Percentiles rank a stretch among this genome's conserved stretches.
Conservation (phyloP, 2,888 invertebrate genomes). For the Venusia cambrica region DNA sequence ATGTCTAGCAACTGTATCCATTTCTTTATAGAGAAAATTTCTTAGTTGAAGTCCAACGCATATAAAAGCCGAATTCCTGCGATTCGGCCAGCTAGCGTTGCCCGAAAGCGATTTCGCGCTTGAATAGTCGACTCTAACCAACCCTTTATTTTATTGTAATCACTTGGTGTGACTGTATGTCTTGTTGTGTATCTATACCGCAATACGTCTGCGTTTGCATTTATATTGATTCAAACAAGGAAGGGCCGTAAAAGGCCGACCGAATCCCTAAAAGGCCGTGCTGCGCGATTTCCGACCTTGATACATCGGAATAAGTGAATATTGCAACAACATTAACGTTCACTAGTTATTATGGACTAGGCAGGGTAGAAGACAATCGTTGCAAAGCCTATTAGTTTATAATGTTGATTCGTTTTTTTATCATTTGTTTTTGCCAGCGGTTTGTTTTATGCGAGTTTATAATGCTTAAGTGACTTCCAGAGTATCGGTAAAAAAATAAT, state of each 20-base stretch:
- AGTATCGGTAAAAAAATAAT: too few relatives aligned
- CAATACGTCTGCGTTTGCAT: conserved; percentile 16
- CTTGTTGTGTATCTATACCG: conserved; percentile 4
- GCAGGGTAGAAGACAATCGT: conserved; percentile 14
- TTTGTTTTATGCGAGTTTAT: conserved; percentile 1
- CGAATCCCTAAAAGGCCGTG: conserved; percentile 19
- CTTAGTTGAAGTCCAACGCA: too few relatives aligned
- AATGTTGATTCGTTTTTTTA: conserved; percentile 1
- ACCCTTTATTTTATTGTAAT: conserved; percentile 9
- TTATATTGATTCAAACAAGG: conserved; percentile 23
- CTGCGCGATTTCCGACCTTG: conserved; percentile 22
- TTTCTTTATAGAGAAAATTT: too few relatives aligned
- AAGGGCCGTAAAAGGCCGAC: conserved; percentile 24
- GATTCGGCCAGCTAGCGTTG: too few relatives aligned
- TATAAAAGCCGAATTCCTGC: too few relatives aligned
- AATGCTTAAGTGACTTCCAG: too few relatives aligned
- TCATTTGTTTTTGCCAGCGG: too few relatives aligned
- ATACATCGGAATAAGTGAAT: conserved; percentile 19
- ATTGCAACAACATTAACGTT: conserved; percentile 17
- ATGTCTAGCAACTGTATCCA: too few relatives aligned
- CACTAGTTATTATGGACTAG: conserved; percentile 22
- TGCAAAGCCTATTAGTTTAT: conserved; percentile 6
- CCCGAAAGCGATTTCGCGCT: too few relatives aligned
- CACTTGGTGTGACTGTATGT: conserved; percentile 3
- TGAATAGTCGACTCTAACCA: too few relatives aligned